A percentile compares a stretch with the other conserved stretches of the same genome.
Conservation (phyloP, 2,113 vertebrate species). For the Myiopsitta monachus region DNA sequence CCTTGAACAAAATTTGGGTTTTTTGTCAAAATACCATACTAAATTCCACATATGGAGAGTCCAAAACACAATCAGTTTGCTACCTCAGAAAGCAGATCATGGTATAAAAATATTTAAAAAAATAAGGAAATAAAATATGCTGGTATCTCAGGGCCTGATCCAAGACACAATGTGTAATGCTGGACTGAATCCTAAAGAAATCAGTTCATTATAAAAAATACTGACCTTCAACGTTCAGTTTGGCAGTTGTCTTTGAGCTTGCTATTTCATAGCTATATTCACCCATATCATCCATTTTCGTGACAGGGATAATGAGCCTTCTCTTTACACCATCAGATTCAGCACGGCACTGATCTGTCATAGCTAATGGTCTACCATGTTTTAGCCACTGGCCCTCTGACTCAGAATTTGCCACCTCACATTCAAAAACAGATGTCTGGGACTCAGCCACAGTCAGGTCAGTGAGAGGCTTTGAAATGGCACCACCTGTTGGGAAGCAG, state of each 20-base stretch:
- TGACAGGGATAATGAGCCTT: conserved; percentile 82
- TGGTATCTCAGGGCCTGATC: background rate
- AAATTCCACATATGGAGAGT: background rate
- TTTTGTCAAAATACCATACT: background rate
- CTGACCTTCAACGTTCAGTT: conserved; percentile 92
- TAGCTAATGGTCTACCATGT: conserved; percentile 81
- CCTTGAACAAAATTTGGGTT: background rate
- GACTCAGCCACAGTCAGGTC: conserved; percentile 94
- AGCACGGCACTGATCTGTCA: conserved; percentile 81
- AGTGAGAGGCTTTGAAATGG: conserved; percentile 91
- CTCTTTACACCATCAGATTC: conserved; percentile 83
- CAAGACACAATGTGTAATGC: background rate
- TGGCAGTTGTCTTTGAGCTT: conserved; percentile 92
- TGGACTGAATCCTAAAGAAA: background rate
- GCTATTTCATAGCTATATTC: conserved; percentile 96
- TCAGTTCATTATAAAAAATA: background rate
- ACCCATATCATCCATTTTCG: conserved; percentile 88
- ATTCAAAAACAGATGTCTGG: conserved; percentile 90
- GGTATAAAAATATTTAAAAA: background rate
- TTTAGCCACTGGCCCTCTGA: conserved; percentile 90
- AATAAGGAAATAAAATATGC: background rate
- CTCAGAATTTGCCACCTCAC: conserved; percentile 90
- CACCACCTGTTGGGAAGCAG: conserved; percentile 81
- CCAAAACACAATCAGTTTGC: background rate
- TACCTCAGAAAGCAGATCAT: background rate